phyloP scores from a whole-genome alignment of 2,888 invertebrate genomes.

The Apoda limacodes region DNA sequence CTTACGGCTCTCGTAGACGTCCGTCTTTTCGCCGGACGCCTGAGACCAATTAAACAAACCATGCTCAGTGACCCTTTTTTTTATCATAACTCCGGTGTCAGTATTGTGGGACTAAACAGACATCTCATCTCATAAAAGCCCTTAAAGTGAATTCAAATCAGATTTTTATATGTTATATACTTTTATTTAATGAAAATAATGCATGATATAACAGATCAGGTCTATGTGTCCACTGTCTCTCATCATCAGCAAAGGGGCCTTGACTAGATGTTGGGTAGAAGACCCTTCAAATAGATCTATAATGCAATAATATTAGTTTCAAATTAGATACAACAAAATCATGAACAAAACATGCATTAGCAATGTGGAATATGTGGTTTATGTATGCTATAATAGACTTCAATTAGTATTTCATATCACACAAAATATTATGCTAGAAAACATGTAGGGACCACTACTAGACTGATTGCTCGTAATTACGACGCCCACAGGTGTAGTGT shows the following conservation, averaged over 20 bases:
- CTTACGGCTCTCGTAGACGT: too few relatives aligned
- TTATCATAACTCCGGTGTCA: too few relatives aligned
- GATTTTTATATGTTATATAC: too few relatives aligned
- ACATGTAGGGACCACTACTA: conserved; percentile 8
- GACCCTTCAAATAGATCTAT: conserved; percentile 13
- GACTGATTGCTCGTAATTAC: conserved; percentile 1
- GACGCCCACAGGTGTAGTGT: conserved; percentile 3
- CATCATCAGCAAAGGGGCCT: conserved; percentile 13
- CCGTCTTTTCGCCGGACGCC: too few relatives aligned
- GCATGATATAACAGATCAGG: too few relatives aligned
- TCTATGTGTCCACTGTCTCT: too few relatives aligned
- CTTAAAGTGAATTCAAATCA: too few relatives aligned
- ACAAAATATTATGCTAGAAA: conserved; percentile 9
- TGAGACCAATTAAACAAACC: too few relatives aligned
- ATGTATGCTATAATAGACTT: conserved; percentile 1
- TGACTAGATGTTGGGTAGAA: conserved; percentile 13
- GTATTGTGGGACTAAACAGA: too few relatives aligned
- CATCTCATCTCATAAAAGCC: too few relatives aligned
- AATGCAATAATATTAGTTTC: conserved; percentile 8
- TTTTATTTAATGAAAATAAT: too few relatives aligned
- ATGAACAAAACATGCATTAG: conserved; percentile 7
- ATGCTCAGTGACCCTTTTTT: too few relatives aligned
- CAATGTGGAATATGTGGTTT: conserved; percentile 1
- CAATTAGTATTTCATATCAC: conserved; percentile 5
- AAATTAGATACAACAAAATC: conserved; percentile 5